Conservation (phyloP, 2,113 vertebrate species). For the Ahaetulla prasina region DNA sequence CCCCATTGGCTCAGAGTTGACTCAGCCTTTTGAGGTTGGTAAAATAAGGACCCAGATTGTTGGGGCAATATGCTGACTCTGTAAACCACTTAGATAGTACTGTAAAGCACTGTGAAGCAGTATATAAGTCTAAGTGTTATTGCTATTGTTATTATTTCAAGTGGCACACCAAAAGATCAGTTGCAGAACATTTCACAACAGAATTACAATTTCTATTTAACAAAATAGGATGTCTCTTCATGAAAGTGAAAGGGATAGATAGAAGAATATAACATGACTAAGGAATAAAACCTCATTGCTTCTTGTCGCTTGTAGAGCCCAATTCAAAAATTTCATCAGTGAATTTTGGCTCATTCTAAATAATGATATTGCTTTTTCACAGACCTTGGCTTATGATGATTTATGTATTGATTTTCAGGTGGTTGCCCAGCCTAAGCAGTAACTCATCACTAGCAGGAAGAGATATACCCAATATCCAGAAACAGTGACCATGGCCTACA, state of each 20-base stretch:
- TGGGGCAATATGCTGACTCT: too few relatives aligned
- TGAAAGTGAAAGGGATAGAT: background rate
- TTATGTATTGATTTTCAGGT: background rate
- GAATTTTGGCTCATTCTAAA: background rate
- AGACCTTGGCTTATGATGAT: background rate
- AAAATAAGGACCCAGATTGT: too few relatives aligned
- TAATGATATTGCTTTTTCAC: background rate
- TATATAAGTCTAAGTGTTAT: background rate
- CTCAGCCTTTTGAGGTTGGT: too few relatives aligned
- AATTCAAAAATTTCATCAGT: background rate
- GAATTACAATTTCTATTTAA: background rate
- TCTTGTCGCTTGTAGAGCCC: background rate
- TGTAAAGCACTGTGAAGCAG: too few relatives aligned
- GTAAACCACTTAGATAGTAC: too few relatives aligned
- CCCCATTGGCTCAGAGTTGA: too few relatives aligned
- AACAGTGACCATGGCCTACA: background rate
- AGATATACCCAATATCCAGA: background rate
- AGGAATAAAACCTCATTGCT: background rate
- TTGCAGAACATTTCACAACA: background rate
- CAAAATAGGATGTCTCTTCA: background rate
- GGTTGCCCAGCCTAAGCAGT: background rate
- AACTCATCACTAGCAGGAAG: background rate
- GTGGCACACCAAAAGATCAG: background rate
- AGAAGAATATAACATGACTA: background rate
- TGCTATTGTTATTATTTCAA: background rate